Conservation (phyloP, 2,797 vertebrate genomes). For the Dermochelys coriacea region DNA sequence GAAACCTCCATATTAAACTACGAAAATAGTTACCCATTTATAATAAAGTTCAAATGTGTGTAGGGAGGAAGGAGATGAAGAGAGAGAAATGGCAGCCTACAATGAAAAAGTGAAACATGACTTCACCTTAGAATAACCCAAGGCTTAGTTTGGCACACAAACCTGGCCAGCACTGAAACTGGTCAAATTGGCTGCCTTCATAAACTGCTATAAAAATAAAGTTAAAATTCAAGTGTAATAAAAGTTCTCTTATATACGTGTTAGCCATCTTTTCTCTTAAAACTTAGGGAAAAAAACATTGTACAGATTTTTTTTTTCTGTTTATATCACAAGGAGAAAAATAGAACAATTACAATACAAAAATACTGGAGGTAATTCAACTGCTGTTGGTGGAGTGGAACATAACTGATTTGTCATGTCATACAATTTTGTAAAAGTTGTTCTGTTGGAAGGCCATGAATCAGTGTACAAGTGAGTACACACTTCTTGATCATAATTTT, state of each 20-base stretch:
- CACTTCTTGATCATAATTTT: constrained; percentile 76
- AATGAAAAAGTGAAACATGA: constrained; percentile 41
- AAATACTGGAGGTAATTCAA: constrained; percentile 76
- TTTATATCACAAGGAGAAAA: constrained; percentile 61
- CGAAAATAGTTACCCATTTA: background rate
- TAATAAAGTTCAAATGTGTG: constrained; percentile 20
- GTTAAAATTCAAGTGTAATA: constrained; percentile 52
- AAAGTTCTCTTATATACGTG: constrained; percentile 36
- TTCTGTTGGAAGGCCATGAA: constrained; percentile 79
- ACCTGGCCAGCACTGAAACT: constrained; percentile 22
- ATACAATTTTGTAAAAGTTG: constrained; percentile 80
- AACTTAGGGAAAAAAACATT: constrained; percentile 59
- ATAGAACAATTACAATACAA: constrained; percentile 64
- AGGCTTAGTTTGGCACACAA: constrained; percentile 23
- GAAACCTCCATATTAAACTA: background rate
- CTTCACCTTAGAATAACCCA: constrained; percentile 44
- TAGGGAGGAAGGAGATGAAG: background rate
- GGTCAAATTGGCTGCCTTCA: constrained; percentile 15
- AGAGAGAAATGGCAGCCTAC: background rate
- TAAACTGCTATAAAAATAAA: constrained; percentile 59
- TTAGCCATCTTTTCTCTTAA: constrained; percentile 57
- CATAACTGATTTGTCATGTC: constrained; percentile 70
- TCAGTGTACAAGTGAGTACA: constrained; percentile 78
- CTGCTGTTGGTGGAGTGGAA: constrained; percentile 59
- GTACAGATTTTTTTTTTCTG: constrained; percentile 50